Evolutionary conservation across 2,888 invertebrate genomes (phyloP).

Genomic region (Augochlorella aurata): DNA sequence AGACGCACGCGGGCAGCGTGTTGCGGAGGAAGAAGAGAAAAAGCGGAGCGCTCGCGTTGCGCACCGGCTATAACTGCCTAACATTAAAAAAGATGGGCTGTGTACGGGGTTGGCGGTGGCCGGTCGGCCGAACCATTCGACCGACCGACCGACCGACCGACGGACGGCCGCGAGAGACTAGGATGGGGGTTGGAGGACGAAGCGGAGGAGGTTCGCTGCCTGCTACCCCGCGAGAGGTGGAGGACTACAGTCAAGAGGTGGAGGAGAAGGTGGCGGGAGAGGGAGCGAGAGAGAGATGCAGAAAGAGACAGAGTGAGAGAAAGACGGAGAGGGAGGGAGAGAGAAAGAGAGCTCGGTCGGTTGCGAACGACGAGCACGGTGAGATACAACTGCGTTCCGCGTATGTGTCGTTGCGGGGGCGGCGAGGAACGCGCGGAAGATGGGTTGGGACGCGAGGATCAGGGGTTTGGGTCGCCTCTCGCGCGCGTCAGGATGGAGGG

Average conservation of each 20-base stretch:
- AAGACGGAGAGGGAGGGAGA: no score
- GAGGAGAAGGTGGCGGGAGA: conserved; percentile 19
- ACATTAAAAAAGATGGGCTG: conserved; percentile 82
- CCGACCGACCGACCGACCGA: conserved; percentile 55
- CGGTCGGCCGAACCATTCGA: conserved; percentile 49
- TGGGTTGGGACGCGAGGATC: conserved; percentile 54
- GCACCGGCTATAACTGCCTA: conserved; percentile 81
- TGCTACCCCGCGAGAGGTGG: conserved; percentile 53
- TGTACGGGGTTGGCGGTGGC: conserved; percentile 73
- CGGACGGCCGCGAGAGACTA: conserved; percentile 62
- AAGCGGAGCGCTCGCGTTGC: conserved; percentile 67
- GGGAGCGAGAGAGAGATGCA: conserved; percentile 58
- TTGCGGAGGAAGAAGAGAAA: conserved; percentile 24
- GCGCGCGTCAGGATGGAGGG: conserved; percentile 71
- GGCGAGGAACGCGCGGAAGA: conserved; percentile 64
- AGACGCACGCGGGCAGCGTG: conserved; percentile 21
- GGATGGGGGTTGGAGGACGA: conserved; percentile 63
- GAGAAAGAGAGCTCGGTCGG: conserved; percentile 73
- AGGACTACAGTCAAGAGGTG: conserved; percentile 29
- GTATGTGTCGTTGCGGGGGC: conserved; percentile 64
- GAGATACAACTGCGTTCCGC: conserved; percentile 70
- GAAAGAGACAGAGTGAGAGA: conserved; percentile 37
- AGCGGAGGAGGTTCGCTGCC: conserved; percentile 60
- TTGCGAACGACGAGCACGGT: conserved; percentile 74
- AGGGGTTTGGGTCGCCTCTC: conserved; percentile 60